Percentiles rank a stretch among this genome's conserved stretches.
phyloP scores from a whole-genome alignment of 2,888 invertebrate species.

The Mystacides longicornis region DNA sequence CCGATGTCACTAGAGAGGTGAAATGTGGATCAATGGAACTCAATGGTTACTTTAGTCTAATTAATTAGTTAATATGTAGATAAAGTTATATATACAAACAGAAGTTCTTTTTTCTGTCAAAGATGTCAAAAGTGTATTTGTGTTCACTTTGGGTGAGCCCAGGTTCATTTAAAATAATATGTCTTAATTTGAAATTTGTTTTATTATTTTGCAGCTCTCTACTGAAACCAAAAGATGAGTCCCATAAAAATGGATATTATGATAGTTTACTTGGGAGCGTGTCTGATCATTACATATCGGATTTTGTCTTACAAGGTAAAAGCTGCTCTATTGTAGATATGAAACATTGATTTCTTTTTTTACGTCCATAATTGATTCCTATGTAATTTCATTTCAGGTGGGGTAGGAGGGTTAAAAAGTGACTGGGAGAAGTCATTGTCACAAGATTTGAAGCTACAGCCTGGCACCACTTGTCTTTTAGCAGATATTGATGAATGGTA shows the following conservation, averaged over 20 bases:
- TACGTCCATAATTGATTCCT: no score
- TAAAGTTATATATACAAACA: no score
- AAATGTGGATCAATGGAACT: no score
- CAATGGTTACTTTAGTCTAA: no score
- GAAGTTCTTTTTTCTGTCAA: no score
- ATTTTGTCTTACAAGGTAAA: constrained; percentile 67
- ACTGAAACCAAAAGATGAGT: neutral
- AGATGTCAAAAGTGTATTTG: no score
- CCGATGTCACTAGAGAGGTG: no score
- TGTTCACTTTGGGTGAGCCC: neutral
- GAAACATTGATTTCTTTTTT: no score
- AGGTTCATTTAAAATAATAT: neutral
- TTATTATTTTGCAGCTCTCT: neutral
- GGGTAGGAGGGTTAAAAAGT: constrained; percentile 5
- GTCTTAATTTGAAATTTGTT: neutral
- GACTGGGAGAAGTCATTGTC: constrained; percentile 51
- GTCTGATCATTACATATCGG: constrained; percentile 61
- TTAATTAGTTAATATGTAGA: no score
- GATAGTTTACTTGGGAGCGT: constrained; percentile 55
- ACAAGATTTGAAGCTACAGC: constrained; percentile 50
- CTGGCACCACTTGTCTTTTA: constrained; percentile 58
- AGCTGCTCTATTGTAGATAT: neutral
- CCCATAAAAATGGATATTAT: constrained; percentile 41
- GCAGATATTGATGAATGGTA: constrained; percentile 70
- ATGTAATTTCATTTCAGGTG: constrained; percentile 7